phyloP scores from a whole-genome alignment of 2,113 vertebrate genomes.

The Saccopteryx bilineata region DNA sequence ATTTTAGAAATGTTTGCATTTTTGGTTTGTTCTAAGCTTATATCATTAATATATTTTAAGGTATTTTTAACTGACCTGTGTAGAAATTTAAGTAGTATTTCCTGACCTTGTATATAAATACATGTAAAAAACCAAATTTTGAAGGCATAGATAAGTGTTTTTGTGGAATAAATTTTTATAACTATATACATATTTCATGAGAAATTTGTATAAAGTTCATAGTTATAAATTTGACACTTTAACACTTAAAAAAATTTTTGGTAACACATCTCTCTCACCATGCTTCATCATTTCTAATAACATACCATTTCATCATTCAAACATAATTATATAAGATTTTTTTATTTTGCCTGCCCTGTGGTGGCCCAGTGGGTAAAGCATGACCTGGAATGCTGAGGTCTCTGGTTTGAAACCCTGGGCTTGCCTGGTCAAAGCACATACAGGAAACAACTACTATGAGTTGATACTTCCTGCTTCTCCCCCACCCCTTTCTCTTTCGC shows the following conservation, averaged over 20 bases:
- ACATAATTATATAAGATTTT: background rate
- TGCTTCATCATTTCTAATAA: background rate
- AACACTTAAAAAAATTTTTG: background rate
- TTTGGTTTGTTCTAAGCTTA: background rate
- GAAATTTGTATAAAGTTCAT: background rate
- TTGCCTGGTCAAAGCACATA: no score
- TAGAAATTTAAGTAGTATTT: background rate
- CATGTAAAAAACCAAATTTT: background rate
- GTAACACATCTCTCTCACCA: background rate
- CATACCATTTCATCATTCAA: background rate
- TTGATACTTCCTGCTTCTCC: no score
- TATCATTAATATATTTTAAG: background rate
- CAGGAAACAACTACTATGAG: no score
- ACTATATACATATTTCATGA: background rate
- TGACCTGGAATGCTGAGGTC: no score
- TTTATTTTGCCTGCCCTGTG: background rate
- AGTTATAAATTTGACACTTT: background rate
- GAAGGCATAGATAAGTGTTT: background rate
- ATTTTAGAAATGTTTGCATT: background rate
- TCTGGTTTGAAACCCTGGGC: no score
- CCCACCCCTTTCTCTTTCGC: no score
- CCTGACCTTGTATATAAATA: background rate
- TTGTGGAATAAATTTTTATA: background rate
- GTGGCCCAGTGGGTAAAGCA: no score
- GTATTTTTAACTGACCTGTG: background rate